These are phyloP conservation scores for Allobates femoralis DNA, from an alignment of 2,797 vertebrate genomes.

Conservation along the genomic window DNA sequence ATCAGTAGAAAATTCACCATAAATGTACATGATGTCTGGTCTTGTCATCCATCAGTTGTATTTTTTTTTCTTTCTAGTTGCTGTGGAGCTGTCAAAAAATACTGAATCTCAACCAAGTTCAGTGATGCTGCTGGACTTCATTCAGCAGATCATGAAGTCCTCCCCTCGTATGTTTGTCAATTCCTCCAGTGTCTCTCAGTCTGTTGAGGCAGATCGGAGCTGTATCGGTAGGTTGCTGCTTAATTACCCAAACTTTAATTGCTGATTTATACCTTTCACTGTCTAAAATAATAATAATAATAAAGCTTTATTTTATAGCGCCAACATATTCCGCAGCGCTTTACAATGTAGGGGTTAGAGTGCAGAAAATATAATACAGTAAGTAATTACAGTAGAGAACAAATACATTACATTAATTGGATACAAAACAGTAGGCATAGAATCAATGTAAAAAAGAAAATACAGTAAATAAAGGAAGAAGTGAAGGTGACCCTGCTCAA, in stretches of 20 bases:
- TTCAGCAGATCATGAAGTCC: constrained; percentile 96
- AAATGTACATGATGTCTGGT: background rate
- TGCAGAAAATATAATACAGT: too few relatives aligned
- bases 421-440: too few relatives aligned
- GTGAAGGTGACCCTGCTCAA: too few relatives aligned
- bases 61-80: constrained; percentile 78
- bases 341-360: too few relatives aligned
- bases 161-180: constrained; percentile 95
- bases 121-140: constrained; percentile 96
- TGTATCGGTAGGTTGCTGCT: constrained; percentile 80
- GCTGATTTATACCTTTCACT: background rate
- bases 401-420: too few relatives aligned
- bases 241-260: background rate
- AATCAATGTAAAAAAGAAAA: too few relatives aligned
- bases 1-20: background rate
- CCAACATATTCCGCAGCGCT: too few relatives aligned
- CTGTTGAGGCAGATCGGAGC: constrained; percentile 77
- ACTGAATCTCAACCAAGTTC: constrained; percentile 90
- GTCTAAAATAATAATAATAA: background rate
- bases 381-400: too few relatives aligned
- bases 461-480: too few relatives aligned
- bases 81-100: constrained; percentile 91
- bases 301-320: too few relatives aligned
- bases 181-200: constrained; percentile 79
- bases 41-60: background rate